Base-by-base conservation (phyloP, 2,888 invertebrate species). In the Galerucella nymphaeae region DNA sequence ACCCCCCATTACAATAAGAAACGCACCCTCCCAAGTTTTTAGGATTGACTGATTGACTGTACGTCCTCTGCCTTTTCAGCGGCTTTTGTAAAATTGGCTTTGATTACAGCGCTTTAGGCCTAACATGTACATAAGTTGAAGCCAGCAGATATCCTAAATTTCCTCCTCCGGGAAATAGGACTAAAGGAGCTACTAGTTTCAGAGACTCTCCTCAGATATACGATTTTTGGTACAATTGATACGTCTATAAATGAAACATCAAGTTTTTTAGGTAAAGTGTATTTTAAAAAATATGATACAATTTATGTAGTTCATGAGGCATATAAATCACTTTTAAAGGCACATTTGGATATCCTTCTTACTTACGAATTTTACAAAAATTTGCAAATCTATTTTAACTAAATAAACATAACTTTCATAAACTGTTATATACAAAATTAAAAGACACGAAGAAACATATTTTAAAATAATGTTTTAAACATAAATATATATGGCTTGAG, bases 231-330 rank as follows among this genome's bases (percentile, higher is more conserved):
- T 2, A 2, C 13, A 42, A 42, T 10, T 10, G 45, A 45, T 45
- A 45, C 45, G 6, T 30, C 30, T 0, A n/a, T 16, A 16, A 53
- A 18, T 10, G 2, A 18, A 53, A 10, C 8, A 9, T 16, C 10
- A 53, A 9, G 14, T 4, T 13, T 75, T 71, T 73, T 5, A 66
- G 65, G 70, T 71, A 75, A 75, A 75, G 66, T 67, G 67, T 64
- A 71, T 65, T 75, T 72, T 68, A 68, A 73, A 75, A 75, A 76
- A 76, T 76, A 76, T 73, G 68, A 70, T 76, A 73, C 75, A 73
- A 50, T 73, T 63, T 69, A 50, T 71, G 66, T 66, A 55, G 55
- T 58, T 57, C 62, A 66, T 38, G 55, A 62, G 71, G 68, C 68
- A 70, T 53, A 57, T 63, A 55, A 70, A 73, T 59, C 61, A 66